Base-by-base conservation (phyloP, 2,797 vertebrate genomes). In the Alosa sapidissima region DNA sequence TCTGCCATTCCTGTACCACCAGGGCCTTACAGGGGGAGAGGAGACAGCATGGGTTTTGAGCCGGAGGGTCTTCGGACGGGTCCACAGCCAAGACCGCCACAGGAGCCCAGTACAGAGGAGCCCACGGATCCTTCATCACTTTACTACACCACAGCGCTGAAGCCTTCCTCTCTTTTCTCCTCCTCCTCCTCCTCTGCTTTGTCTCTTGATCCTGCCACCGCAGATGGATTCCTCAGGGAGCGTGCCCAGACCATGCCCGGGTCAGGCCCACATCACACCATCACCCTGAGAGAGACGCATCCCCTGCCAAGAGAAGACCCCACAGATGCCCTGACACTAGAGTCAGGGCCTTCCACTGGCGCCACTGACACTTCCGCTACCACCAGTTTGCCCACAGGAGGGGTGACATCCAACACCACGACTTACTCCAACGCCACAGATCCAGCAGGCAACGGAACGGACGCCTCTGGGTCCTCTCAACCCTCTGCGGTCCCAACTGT, bases 201-300 rank as follows among this genome's bases (percentile, higher is more conserved):
- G 88, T 55, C 78, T 62, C 58, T 24, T 6, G 58, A 62, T 62
- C 58, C 86, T 16, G 83, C 55, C 91, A 4, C 81, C 48, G 21
- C 28, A 82, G 88, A 84, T 83, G 90, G 86, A 88, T 89, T 86
- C 84, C 91, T 92, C 88, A 89, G 90, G 90, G 89, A 92, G 81
- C 89, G 84, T 1, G 85, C 60, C 81, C 55, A 24, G 47, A 86
- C 83, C 9, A 82, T 65, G 19, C 65, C 85, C 3, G 81, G 87
- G 49, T 84, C 87, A 0, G 83, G 89, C 81, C 90, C 81, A 0
- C 92, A 88, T 81, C 95, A 95, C 60, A 82, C 90, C 86, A 96
- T 95, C 92, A 95, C 91, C 72, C 89, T 91, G 62, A 93, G 96
- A 91, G 93, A 94, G 85, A 94, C 92, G 85, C 91, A 89, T 68